Evolutionary conservation across 2,113 vertebrate genomes (phyloP).

Genomic region (Megaceryle torquata): DNA sequence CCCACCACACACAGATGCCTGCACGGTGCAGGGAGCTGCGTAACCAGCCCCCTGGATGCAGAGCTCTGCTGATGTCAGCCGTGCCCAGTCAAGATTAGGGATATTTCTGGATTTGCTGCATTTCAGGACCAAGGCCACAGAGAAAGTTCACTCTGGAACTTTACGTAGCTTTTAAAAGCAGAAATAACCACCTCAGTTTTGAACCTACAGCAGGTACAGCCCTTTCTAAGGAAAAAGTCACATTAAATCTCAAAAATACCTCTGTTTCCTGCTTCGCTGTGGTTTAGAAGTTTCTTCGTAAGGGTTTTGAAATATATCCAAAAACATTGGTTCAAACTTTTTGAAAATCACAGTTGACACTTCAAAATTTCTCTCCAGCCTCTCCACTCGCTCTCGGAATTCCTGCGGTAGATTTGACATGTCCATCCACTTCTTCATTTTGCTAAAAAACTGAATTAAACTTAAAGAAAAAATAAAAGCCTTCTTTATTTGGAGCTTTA

Average conservation of each 20-base stretch:
- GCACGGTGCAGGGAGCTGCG: fast-evolving
- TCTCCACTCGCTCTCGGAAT: conserved; percentile 88
- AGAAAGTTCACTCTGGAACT: not conserved
- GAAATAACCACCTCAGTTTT: not conserved
- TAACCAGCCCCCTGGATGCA: fast-evolving
- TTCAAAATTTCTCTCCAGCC: conserved; percentile 95
- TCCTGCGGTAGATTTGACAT: conserved; percentile 91
- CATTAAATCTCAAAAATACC: conserved; percentile 60
- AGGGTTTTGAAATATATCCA: conserved; percentile 92
- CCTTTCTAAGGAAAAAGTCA: not conserved
- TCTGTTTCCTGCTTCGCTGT: conserved; percentile 91
- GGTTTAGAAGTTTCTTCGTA: conserved; percentile 83
- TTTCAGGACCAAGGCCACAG: not conserved
- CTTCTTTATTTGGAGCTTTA: not conserved
- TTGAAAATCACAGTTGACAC: conserved; percentile 96
- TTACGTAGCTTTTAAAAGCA: not conserved
- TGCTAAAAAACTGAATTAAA: conserved; percentile 97
- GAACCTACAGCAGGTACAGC: no score
- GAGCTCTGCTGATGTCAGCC: not conserved
- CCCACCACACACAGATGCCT: not conserved
- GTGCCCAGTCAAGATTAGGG: fast-evolving
- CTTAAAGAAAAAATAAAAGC: conserved; percentile 63
- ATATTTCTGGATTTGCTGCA: not conserved
- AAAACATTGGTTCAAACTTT: conserved; percentile 97
- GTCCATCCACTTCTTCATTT: conserved; percentile 99